Conservation (phyloP, 2,888 invertebrate species). For the Sinelater perroti region DNA sequence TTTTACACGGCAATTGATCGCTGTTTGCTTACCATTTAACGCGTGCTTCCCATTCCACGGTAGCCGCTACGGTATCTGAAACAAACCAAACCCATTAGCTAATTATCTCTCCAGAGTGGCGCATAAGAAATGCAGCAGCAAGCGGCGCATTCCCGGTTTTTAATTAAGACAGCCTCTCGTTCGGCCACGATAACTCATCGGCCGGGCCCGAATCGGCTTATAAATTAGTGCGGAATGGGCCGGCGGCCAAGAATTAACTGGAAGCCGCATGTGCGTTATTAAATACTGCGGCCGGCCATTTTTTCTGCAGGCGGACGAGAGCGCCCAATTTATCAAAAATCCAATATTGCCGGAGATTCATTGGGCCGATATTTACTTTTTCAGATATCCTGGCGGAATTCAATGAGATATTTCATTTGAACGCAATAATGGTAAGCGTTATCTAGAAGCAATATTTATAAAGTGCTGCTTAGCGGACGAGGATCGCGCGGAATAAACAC, state of each 20-base stretch:
- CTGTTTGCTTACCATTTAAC: no score
- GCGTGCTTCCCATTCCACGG: no score
- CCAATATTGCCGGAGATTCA: constrained; percentile 35
- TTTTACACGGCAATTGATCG: no score
- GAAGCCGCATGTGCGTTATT: constrained; percentile 13
- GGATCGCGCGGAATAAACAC: constrained; percentile 26
- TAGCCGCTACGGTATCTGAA: no score
- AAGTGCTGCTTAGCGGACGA: constrained; percentile 29
- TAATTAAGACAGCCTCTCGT: constrained; percentile 19
- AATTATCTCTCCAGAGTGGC: no score
- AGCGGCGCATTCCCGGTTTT: no score
- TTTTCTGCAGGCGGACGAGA: constrained; percentile 20
- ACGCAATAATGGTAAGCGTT: constrained; percentile 39
- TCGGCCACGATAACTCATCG: constrained; percentile 16
- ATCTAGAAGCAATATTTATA: constrained; percentile 40
- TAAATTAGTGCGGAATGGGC: constrained; percentile 14
- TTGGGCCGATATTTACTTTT: constrained; percentile 36
- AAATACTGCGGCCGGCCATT: constrained; percentile 17
- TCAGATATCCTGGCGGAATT: constrained; percentile 37
- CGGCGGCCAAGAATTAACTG: constrained; percentile 14
- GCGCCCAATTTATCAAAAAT: constrained; percentile 34
- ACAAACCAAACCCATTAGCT: no score
- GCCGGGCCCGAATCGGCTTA: constrained; percentile 1
- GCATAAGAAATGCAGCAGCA: no score
- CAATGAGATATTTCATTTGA: constrained; percentile 40